Percentiles rank a stretch among this genome's conserved stretches.
phyloP scores from a whole-genome alignment of 2,888 invertebrate genomes.

The Micoletzkya japonica region DNA sequence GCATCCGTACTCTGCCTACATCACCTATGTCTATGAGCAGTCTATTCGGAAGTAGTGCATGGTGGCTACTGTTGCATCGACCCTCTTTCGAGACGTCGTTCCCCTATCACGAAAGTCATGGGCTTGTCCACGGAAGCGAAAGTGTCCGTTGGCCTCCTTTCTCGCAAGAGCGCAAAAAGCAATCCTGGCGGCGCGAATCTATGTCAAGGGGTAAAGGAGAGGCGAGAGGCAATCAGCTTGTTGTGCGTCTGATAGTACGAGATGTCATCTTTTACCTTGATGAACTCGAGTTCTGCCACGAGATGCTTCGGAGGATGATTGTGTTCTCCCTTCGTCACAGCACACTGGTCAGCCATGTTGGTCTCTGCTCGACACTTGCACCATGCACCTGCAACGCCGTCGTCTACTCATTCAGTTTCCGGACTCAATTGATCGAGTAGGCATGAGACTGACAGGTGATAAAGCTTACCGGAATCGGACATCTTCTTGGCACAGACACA shows the following conservation, averaged over 20 bases:
- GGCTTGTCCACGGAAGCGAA: too few relatives aligned
- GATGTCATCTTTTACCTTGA: conserved; percentile 47
- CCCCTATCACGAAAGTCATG: too few relatives aligned
- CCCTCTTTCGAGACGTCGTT: too few relatives aligned
- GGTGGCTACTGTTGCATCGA: too few relatives aligned
- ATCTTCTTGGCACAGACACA: conserved; percentile 63
- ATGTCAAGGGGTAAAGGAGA: too few relatives aligned
- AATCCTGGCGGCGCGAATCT: too few relatives aligned
- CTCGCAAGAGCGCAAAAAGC: too few relatives aligned
- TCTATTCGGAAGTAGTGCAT: too few relatives aligned
- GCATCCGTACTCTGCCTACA: too few relatives aligned
- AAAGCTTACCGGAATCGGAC: conserved; percentile 40
- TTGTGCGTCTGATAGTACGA: background rate
- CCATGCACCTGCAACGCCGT: conserved; percentile 43
- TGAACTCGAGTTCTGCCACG: conserved; percentile 61
- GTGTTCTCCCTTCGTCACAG: conserved; percentile 59
- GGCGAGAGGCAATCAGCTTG: background rate
- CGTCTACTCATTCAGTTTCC: too few relatives aligned
- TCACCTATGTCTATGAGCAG: too few relatives aligned
- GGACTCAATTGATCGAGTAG: background rate
- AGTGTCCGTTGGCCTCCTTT: too few relatives aligned
- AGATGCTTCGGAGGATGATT: conserved; percentile 61
- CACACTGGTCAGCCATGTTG: conserved; percentile 57
- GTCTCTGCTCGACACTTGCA: conserved; percentile 62
- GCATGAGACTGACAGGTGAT: background rate